A percentile compares a stretch with the other conserved stretches of the same genome.
These are phyloP conservation scores for Mimachlamys varia DNA, from an alignment of 2,888 invertebrate genomes.

Conservation along the genomic window DNA sequence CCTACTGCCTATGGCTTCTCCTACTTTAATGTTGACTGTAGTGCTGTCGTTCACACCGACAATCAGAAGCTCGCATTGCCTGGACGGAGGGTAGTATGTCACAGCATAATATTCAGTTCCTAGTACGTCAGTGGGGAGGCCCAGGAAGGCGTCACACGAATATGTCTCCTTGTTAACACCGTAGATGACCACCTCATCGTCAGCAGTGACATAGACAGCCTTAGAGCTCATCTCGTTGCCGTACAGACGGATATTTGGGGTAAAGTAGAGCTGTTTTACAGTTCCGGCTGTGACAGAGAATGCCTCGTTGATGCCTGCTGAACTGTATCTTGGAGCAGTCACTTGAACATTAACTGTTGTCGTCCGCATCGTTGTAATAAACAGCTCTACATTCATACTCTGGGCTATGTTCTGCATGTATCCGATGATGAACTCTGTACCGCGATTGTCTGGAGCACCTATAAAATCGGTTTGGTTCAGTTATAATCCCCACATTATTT, in stretches of 20 bases:
- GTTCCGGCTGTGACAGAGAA: conserved; percentile 58
- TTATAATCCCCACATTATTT: too few relatives aligned
- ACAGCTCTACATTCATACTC: conserved; percentile 46
- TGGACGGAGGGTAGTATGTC: conserved; percentile 52
- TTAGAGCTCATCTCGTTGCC: conserved; percentile 55
- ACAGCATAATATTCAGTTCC: conserved; percentile 62
- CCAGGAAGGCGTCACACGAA: conserved; percentile 64
- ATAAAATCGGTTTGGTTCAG: neutral
- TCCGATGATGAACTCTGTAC: conserved; percentile 47
- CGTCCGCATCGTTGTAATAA: conserved; percentile 53
- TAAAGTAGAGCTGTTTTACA: conserved; percentile 55
- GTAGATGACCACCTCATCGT: conserved; percentile 61
- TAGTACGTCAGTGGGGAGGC: conserved; percentile 59
- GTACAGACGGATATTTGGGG: conserved; percentile 50
- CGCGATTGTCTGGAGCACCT: conserved; percentile 49
- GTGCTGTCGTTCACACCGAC: conserved; percentile 57
- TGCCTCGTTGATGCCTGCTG: conserved; percentile 44
- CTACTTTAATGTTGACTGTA: conserved; percentile 46
- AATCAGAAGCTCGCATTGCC: conserved; percentile 48
- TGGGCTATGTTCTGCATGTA: conserved; percentile 43
- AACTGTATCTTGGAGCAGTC: conserved; percentile 49
- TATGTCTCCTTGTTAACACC: conserved; percentile 60
- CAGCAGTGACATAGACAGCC: conserved; percentile 58
- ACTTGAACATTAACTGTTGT: conserved; percentile 52
- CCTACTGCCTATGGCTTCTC: conserved; percentile 18